Base-by-base conservation (phyloP, 2,888 invertebrate species). In the Amiota communis region DNA sequence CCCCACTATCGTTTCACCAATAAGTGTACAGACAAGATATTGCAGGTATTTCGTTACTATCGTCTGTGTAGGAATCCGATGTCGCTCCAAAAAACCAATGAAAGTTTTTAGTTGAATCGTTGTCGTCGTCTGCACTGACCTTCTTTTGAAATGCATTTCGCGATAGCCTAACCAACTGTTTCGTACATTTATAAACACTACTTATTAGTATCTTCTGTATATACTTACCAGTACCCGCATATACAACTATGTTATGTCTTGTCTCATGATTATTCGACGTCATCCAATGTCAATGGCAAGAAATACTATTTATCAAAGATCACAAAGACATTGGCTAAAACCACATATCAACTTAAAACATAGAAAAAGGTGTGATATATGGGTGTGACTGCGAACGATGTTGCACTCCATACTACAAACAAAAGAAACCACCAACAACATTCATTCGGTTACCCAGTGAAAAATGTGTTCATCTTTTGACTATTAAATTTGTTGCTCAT, bases 1-100 rank as follows among this genome's bases (percentile, higher is more conserved):
- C 36, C 36, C 36, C 36, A 36, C 36, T 36, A 36, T 36, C 36
- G 36, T 6, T 36, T 6, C 36, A 36, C 36, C 6, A 2, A 36
- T 36, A 3, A 23, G 4, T 36, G 6, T 36, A 36, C 36, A 36
- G 36, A 6, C 6, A 36, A 36, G 36, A 36, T 36, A 36, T 6
- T 36, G 36, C 36, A 36, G 36, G 4, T 49, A 49, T 65, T 17
- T 20, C 46, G 70, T 36, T 57, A 47, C 9, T 36, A 53, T n/a
- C 53, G 53, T 71, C 63, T 53, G 9, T 70, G 53, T 51, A 73
- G 76, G 77, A 80, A 85, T 87, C 84, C 84, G 79, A 81, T 86
- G 84, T 84, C 87, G 83, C 85, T 87, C 82, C 79, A 81, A 83
- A 6, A 86, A 83, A 82, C 76, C 73, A 82, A 81, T 83, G 86